Evolutionary conservation across 2,797 vertebrate species (phyloP).

Genomic region (Phataginus tetradactyla): DNA sequence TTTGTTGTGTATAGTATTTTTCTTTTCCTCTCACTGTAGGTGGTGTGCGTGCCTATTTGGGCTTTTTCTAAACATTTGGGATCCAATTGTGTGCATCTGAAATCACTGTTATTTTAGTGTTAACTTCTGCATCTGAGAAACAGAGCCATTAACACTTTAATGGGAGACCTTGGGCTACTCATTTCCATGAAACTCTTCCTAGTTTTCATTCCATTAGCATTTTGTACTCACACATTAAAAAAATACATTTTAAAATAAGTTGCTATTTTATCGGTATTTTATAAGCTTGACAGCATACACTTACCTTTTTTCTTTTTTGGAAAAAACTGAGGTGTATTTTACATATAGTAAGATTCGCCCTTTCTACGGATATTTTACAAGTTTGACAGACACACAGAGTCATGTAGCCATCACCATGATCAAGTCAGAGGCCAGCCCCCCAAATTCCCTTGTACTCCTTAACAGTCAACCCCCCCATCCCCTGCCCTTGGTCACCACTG

Average conservation of each 20-base stretch:
- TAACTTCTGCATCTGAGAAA: neutral
- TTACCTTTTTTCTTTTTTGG: neutral
- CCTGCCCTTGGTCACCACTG: neutral
- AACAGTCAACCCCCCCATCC: neutral
- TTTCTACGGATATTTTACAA: neutral
- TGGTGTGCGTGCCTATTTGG: neutral
- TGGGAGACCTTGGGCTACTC: neutral
- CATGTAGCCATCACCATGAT: neutral
- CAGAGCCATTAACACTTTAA: neutral
- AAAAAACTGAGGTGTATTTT: neutral
- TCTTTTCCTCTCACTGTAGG: neutral
- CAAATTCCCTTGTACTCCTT: neutral
- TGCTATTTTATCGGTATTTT: neutral
- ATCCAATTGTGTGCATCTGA: neutral
- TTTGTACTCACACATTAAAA: neutral
- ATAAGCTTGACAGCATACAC: neutral
- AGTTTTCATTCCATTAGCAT: conserved; percentile 12
- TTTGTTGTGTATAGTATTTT: neutral
- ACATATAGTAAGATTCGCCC: neutral
- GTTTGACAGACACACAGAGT: neutral
- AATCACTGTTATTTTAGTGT: conserved; percentile 27
- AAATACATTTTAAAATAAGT: neutral
- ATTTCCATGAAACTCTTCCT: neutral
- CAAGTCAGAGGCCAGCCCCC: neutral
- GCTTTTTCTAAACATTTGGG: neutral